phyloP scores from a whole-genome alignment of 2,888 invertebrate genomes.

The Cantharis nigra region DNA sequence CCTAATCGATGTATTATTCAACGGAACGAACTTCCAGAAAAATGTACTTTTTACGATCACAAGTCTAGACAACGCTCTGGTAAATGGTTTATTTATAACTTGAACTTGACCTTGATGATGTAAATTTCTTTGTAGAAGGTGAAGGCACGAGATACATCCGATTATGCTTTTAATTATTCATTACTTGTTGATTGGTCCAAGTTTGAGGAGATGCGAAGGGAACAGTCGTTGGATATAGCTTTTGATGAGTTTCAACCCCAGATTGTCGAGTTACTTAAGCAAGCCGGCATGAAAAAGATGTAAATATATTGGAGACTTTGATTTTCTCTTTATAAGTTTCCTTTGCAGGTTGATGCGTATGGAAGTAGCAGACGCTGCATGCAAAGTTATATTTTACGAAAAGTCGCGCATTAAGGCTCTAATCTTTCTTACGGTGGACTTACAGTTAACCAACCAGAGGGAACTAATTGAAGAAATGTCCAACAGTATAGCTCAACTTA shows the following conservation, averaged over 20 bases:
- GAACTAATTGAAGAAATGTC: constrained; percentile 51
- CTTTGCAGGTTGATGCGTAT: constrained; percentile 47
- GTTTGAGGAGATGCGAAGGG: constrained; percentile 47
- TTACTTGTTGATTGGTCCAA: constrained; percentile 43
- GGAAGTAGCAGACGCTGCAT: constrained; percentile 37
- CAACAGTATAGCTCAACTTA: constrained; percentile 41
- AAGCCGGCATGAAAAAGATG: constrained; percentile 40
- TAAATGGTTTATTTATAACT: constrained; percentile 4
- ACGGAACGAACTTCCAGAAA: constrained; percentile 12
- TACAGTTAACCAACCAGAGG: constrained; percentile 48
- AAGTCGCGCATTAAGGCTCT: constrained; percentile 51
- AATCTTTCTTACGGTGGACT: constrained; percentile 49
- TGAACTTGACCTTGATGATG: background rate
- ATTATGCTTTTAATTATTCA: constrained; percentile 50
- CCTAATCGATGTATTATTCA: constrained; percentile 24
- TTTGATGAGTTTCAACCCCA: constrained; percentile 50
- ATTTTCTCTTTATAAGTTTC: background rate
- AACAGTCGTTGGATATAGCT: constrained; percentile 51
- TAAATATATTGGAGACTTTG: constrained; percentile 4
- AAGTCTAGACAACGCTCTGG: constrained; percentile 15
- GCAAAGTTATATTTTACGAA: constrained; percentile 49
- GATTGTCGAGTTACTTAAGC: constrained; percentile 49
- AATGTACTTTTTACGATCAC: constrained; percentile 21
- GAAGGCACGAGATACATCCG: constrained; percentile 45
- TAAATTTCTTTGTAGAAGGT: constrained; percentile 42